phyloP scores from a whole-genome alignment of 2,797 vertebrate genomes.

The Coranthus polyacanthus region DNA sequence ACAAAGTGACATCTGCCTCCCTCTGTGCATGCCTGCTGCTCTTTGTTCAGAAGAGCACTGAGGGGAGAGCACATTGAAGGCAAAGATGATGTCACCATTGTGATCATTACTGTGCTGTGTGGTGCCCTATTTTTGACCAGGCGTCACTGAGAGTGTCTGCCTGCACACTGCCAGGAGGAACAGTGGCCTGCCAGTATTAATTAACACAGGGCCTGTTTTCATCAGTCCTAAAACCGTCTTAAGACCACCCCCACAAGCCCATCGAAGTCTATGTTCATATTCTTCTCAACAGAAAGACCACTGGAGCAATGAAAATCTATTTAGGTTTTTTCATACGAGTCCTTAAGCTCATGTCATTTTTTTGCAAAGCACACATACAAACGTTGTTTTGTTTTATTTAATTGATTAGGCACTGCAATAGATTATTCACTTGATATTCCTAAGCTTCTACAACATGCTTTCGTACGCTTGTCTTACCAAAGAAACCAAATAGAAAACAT shows the following conservation, averaged over 20 bases:
- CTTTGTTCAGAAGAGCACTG: slow-evolving; percentile 81
- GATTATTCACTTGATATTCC: background rate
- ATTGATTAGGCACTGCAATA: too few relatives aligned
- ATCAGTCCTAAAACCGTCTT: slow-evolving; percentile 72
- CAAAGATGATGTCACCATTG: slow-evolving; percentile 85
- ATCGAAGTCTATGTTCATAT: slow-evolving; percentile 49
- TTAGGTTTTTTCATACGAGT: slow-evolving; percentile 5
- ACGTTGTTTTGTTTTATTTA: slow-evolving; percentile 14
- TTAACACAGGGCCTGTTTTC: slow-evolving; percentile 80
- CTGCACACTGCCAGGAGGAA: slow-evolving; percentile 78
- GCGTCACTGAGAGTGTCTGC: slow-evolving; percentile 81
- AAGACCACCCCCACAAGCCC: slow-evolving; percentile 65
- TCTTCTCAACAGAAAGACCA: slow-evolving; percentile 37
- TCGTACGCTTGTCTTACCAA: too few relatives aligned
- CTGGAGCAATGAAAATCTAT: slow-evolving; percentile 17
- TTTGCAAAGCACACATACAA: background rate
- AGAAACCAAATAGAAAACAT: background rate
- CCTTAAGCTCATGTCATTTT: slow-evolving; percentile 3
- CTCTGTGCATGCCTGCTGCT: slow-evolving; percentile 79
- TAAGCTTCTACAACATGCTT: too few relatives aligned
- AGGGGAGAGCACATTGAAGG: slow-evolving; percentile 79
- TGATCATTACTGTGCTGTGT: slow-evolving; percentile 81
- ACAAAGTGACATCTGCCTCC: slow-evolving; percentile 84
- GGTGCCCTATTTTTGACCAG: slow-evolving; percentile 88
- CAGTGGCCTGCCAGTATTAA: slow-evolving; percentile 85